Evolutionary conservation across 1,140 invertebrate genomes (phyloP).

Genomic region (Metopolophium dirhodum): DNA sequence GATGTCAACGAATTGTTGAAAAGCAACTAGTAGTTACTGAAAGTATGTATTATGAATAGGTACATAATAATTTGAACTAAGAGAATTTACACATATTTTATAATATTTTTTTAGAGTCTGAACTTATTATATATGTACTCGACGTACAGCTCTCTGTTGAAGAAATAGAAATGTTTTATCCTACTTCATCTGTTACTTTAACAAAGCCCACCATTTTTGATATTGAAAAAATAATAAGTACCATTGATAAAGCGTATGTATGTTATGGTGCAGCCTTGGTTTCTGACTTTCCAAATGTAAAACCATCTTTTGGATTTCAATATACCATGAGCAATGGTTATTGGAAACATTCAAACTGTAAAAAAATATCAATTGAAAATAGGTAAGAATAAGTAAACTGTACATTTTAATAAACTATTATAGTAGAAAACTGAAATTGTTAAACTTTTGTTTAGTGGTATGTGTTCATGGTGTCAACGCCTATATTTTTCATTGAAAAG

Average conservation of each 20-base stretch:
- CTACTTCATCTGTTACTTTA: background rate
- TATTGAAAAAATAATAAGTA: no score
- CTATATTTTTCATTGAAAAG: background rate
- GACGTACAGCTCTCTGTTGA: background rate
- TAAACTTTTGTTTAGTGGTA: background rate
- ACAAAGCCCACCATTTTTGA: no score
- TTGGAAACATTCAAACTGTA: slow-evolving; percentile 16
- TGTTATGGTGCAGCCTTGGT: no score
- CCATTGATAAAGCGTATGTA: no score
- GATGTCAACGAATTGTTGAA: background rate
- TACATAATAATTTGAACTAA: background rate
- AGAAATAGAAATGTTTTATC: background rate
- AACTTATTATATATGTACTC: background rate
- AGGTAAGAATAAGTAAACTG: background rate
- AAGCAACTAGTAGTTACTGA: background rate
- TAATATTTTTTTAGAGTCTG: background rate
- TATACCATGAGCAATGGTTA: no score
- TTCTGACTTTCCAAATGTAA: no score
- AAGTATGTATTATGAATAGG: background rate
- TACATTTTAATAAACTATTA: background rate
- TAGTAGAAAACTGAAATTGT: background rate
- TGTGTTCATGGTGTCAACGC: background rate
- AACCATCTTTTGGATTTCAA: no score
- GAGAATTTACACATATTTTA: no score
- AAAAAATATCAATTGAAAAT: background rate